A percentile compares a stretch with the other conserved stretches of the same genome.
Evolutionary conservation across 2,888 invertebrate genomes (phyloP).

Genomic region (Temnothorax ravouxi): DNA sequence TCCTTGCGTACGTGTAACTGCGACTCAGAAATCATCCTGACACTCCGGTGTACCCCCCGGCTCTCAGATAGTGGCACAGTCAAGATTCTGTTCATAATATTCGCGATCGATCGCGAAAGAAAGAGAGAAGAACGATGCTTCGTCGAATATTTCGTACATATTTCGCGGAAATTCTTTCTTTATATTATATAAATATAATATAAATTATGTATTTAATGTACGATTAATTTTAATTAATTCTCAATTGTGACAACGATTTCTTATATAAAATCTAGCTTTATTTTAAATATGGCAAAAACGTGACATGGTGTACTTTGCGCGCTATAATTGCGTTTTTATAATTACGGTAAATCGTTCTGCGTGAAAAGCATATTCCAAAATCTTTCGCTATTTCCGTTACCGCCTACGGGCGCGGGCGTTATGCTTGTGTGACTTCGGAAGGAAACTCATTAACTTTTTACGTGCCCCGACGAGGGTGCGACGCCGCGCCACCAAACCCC

Average conservation of each 20-base stretch:
- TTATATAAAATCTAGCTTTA: background rate
- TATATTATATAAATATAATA: background rate
- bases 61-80: slow-evolving; percentile 1
- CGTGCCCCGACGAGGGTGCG: slow-evolving; percentile 62
- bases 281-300: background rate
- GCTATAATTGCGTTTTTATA: background rate
- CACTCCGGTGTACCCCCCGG: background rate
- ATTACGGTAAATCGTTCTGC: background rate
- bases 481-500: slow-evolving; percentile 61
- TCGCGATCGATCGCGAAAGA: background rate
- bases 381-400: slow-evolving; percentile 18
- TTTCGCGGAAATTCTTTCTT: background rate
- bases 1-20: background rate
- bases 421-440: slow-evolving; percentile 75
- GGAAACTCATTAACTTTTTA: slow-evolving; percentile 76
- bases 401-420: slow-evolving; percentile 61
- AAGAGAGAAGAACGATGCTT: slow-evolving; percentile 21
- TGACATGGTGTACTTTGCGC: background rate
- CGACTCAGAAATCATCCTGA: slow-evolving; percentile 44
- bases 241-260: background rate
- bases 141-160: background rate
- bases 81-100: slow-evolving; percentile 36
- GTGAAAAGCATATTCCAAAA: background rate
- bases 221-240: slow-evolving; percentile 22
- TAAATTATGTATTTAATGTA: background rate